Conservation (phyloP, 2,888 invertebrate species). For the Timandra comae region DNA sequence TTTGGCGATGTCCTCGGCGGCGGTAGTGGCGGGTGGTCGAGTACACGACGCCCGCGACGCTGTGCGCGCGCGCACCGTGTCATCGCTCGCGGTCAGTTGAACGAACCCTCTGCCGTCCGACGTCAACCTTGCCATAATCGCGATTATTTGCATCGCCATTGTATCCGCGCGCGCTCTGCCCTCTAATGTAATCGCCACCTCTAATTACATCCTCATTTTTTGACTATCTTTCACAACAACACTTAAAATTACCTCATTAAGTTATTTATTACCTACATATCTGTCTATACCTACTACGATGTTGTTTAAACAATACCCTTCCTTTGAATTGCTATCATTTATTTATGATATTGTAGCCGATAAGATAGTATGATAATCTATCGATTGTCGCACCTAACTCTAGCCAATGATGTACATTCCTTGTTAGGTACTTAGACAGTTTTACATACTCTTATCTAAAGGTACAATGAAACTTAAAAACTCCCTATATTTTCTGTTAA, state of each 20-base stretch:
- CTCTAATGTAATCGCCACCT: conserved; percentile 45
- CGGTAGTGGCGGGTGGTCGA: conserved; percentile 29
- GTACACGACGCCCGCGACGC: conserved; percentile 56
- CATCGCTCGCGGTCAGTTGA: conserved; percentile 76
- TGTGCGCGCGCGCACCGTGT: conserved; percentile 63
- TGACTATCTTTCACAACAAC: too few species aligned
- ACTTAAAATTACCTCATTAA: too few species aligned
- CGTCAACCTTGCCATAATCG: conserved; percentile 76
- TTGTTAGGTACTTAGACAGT: conserved; percentile 15
- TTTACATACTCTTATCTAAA: too few species aligned
- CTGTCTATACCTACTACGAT: too few species aligned
- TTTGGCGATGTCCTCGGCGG: conserved; percentile 12
- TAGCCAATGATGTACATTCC: conserved; percentile 27
- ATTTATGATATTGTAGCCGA: conserved; percentile 20
- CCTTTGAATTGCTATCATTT: conserved; percentile 2
- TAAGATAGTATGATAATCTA: conserved; percentile 27
- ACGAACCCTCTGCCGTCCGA: conserved; percentile 70
- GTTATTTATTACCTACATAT: too few species aligned
- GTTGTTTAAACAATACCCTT: too few species aligned
- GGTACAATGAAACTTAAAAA: too few species aligned
- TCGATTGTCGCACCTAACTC: conserved; percentile 12
- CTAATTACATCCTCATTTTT: conserved; percentile 45
- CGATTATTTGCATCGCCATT: conserved; percentile 74
- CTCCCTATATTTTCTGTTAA: too few species aligned
- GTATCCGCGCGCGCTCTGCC: conserved; percentile 44